Evolutionary conservation across 2,888 invertebrate species (phyloP), one percentile per base, ranked within the genome.

Genomic region (Mactromeris polynyma): DNA sequence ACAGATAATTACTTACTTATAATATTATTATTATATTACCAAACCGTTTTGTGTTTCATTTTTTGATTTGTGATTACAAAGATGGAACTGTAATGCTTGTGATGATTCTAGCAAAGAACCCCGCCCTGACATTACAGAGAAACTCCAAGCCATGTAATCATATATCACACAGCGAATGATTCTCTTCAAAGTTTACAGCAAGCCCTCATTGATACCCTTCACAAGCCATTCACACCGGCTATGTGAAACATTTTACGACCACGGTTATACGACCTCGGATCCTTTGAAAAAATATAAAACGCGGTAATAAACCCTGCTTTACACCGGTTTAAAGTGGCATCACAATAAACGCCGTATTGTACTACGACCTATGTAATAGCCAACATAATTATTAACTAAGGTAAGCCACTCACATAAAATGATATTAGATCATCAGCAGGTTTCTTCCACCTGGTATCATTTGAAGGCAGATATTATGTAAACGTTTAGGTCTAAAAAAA

Each of bases 331-430:
- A 26, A 64, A 26, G 58, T 64, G 26, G 58, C 6, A 64, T 26
- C 4, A 64, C n/a, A 64, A 26, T 26, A 64, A 26, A 64, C 19
- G 58, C 26, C 0, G 26, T 26, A 26, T 64, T 64, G 58, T 64
- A 64, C 26, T 26, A 9, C 9, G 9, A 26, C 58, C 26, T 26
- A 26, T 6, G 58, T 26, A 26, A 64, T 26, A 64, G 26, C 11
- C 14, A 64, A n/a, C 26, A 26, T 26, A 64, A n/a, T 26, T 64
- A 26, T 26, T 26, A n/a, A 11, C 7, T 9, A 21, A n/a, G 26
- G 58, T 64, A 64, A 64, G 58, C n/a, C 58, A 64, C 58, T 64
- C 26, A 64, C 58, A 64, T n/a, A 64, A 64, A 64, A 26, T 64
- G 58, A 26, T 64, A 64, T 64, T 64, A 26, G 26, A 7, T 26